Base-by-base conservation (phyloP, 2,113 vertebrate species). In the Hemichromis elongatus region DNA sequence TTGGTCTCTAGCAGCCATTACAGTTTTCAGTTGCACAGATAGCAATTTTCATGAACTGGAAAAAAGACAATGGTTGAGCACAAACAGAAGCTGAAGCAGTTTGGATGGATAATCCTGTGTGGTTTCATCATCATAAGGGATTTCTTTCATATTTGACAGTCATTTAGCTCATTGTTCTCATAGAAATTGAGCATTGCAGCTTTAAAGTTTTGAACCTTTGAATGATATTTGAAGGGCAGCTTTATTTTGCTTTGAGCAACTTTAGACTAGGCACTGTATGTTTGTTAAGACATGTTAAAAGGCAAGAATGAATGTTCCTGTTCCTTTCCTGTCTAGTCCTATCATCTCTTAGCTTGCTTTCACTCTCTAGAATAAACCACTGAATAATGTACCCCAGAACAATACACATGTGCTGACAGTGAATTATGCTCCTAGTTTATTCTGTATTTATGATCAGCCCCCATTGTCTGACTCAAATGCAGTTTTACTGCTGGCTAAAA, bases 401-500 rank as follows among this genome's bases (percentile, higher is more conserved):
- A 92, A 82, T 89, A 81, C 57, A 63, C 66, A 45, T 75, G 12
- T 79, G 56, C 81, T 82, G 86, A 92, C 89, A 88, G 19, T 93
- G 59, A 94, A 81, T 87, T 33, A 92, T 87, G 80, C 52, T 89
- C 59, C 81, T 40, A 57, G 61, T 89, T 92, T 86, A 80, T 45
- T 18, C 33, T 79, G 30, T 42, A 86, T 92, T 89, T 89, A 88
- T 61, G 77, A 89, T 94, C 70, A 45, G 75, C 21, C 54, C 54
- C 55, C 86, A 73, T 90, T 94, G 87, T 91, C 73, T 85, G 40
- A 80, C 84, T 91, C 87, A 84, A 85, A 91, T 89, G 68, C 75
- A 81, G 45, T 88, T 91, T 84, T 83, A 61, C 82, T 79, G 55
- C 52, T 2, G 14, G 28, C 85, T 79, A 33, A 59, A 80, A 90